A percentile compares a stretch with the other conserved stretches of the same genome.
phyloP scores from a whole-genome alignment of 1,140 invertebrate species.

The Matsumurasca onukii region DNA sequence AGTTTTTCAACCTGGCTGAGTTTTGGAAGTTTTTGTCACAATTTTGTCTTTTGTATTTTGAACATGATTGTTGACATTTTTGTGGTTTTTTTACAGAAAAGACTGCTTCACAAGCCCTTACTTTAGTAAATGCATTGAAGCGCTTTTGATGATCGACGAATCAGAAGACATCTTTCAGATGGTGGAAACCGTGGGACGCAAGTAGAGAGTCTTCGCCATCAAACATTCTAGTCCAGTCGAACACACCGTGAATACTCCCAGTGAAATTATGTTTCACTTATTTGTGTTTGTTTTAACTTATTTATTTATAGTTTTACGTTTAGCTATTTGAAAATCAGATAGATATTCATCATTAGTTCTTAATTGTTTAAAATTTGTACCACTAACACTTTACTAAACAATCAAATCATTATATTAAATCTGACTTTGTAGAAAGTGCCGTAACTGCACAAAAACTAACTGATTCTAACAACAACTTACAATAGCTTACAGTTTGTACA shows the following conservation, averaged over 20 bases:
- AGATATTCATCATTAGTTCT: conserved; percentile 31
- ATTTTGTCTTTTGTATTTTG: conserved; percentile 30
- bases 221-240: conserved; percentile 40
- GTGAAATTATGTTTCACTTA: no score
- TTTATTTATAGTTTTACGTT: conserved; percentile 39
- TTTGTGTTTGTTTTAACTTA: conserved; percentile 41
- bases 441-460: conserved; percentile 39
- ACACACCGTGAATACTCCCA: no score
- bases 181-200: conserved; percentile 57
- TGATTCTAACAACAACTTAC: background rate
- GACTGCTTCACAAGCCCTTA: conserved; percentile 61
- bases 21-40: background rate
- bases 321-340: conserved; percentile 34
- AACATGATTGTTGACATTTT: conserved; percentile 16
- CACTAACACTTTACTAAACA: no score
- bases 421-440: conserved; percentile 38
- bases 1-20: no score
- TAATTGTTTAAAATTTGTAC: conserved; percentile 36
- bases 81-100: conserved; percentile 50
- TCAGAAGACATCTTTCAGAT: conserved; percentile 59
- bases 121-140: conserved; percentile 63
- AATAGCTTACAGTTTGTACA: background rate
- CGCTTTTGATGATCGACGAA: conserved; percentile 58
- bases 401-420: no score
- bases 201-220: conserved; percentile 36